A percentile compares a stretch with the other conserved stretches of the same genome.
Conservation (phyloP, 2,797 vertebrate genomes). For the Etheostoma nigrum region DNA sequence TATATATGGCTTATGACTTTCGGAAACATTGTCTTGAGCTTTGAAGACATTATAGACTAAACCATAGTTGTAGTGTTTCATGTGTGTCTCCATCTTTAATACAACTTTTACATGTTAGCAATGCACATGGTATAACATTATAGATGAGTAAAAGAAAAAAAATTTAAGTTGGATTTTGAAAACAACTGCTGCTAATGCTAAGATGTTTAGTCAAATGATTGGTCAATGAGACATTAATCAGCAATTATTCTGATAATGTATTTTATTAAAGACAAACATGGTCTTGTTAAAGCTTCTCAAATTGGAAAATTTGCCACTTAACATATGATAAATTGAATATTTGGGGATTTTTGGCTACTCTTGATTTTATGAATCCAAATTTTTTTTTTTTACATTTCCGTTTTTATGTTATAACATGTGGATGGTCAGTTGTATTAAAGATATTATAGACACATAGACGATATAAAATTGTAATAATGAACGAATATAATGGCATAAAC, state of each 20-base stretch:
- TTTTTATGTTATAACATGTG: background rate
- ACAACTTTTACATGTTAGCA: accelerated
- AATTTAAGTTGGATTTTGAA: background rate
- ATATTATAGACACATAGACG: background rate
- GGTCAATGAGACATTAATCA: background rate
- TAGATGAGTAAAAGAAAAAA: background rate
- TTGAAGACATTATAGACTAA: background rate
- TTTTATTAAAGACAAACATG: background rate
- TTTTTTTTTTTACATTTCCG: background rate
- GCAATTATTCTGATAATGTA: background rate
- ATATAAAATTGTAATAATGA: background rate
- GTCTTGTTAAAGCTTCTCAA: background rate
- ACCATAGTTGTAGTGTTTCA: background rate
- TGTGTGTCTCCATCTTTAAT: background rate
- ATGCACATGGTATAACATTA: background rate
- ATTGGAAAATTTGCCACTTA: background rate
- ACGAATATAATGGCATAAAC: background rate
- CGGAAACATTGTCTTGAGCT: background rate
- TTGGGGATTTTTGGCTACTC: background rate
- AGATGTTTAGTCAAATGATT: background rate
- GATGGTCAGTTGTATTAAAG: background rate
- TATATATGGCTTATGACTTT: background rate
- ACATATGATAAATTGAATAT: background rate
- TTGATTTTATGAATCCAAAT: background rate
- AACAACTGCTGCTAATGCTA: background rate